These are phyloP conservation scores for Leucozona laternaria DNA, from an alignment of 2,888 invertebrate genomes.

Conservation along the genomic window DNA sequence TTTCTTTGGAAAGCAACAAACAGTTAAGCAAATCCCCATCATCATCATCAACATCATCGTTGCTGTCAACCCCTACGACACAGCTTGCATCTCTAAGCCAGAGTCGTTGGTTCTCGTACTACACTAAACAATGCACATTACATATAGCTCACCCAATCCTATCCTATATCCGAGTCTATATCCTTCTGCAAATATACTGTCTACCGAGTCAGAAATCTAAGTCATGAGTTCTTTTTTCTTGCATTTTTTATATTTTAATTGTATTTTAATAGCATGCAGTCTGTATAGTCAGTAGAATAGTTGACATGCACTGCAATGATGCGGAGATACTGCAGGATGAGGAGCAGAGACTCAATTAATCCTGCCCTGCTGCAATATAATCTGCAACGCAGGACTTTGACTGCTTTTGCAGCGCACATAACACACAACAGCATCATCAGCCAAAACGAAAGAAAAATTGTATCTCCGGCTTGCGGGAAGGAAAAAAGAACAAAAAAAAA, in stretches of 20 bases:
- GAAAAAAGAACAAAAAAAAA: background rate
- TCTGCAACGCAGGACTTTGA: conserved; percentile 65
- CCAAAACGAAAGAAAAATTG: conserved; percentile 20
- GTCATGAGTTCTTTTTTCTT: conserved; percentile 47
- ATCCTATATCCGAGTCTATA: too few species aligned
- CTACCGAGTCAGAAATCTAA: conserved; percentile 63
- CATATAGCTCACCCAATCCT: background rate
- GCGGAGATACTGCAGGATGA: conserved; percentile 22
- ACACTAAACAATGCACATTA: background rate
- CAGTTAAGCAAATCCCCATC: conserved; percentile 67
- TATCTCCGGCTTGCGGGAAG: background rate
- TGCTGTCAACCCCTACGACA: conserved; percentile 50
- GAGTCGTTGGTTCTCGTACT: background rate
- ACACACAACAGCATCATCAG: conserved; percentile 11
- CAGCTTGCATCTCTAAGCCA: conserved; percentile 31
- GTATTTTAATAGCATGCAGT: conserved; percentile 72
- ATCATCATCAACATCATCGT: conserved; percentile 38
- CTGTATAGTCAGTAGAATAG: conserved; percentile 47
- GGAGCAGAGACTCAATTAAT: conserved; percentile 62
- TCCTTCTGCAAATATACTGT: conserved; percentile 43
- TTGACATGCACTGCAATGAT: conserved; percentile 45
- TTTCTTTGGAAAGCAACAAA: conserved; percentile 60
- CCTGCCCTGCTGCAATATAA: conserved; percentile 66
- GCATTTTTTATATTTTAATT: conserved; percentile 56
- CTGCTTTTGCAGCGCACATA: conserved; percentile 36